Evolutionary conservation across 2,888 invertebrate species (phyloP), one percentile per base, ranked within the genome.

Genomic region (Dryobotodes eremita): DNA sequence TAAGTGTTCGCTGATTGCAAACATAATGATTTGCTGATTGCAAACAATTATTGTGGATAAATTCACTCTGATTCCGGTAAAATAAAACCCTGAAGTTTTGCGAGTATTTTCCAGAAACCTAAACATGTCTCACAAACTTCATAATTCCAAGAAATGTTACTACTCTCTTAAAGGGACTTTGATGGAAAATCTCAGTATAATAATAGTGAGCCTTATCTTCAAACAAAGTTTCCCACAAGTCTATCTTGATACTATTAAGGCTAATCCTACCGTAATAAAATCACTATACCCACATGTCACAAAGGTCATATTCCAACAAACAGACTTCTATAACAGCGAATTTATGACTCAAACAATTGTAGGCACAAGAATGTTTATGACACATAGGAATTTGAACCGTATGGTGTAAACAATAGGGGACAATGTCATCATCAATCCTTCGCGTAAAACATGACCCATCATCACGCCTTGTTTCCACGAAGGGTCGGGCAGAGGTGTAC

Each of bases 361-460:
- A 74, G 20, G 31, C 46, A 42, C 68, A 69, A 72, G 17, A 74
- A 79, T 77, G 71, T 79, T 79, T 71, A 79, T 71, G 69, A 15
- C 36, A 31, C 76, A 79, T 83, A 74, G 75, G 71, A 84, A 75
- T 76, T 84, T 83, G 48, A 79, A 84, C 74, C 66, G 20, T 75
- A 65, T 66, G 42, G 53, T 57, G 50, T 71, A 31, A 42, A 70
- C 69, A 72, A 83, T 69, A 62, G 17, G 31, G 23, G 8, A 48
- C 23, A 72, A 76, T 81, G 20, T 69, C 1, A 57, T 13, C 66
- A 66, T 82, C 55, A 74, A 15, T 50, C 64, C 57, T 71, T n/a
- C 10, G 17, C 11, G 6, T 79, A 53, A 66, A 78, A 75, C 26
- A 70, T 11, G 48, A 69, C 55, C 20, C 36, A 20, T 65, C 6